These are phyloP conservation scores for Ochlodes sylvanus DNA, from an alignment of 2,888 invertebrate genomes.

Conservation along the genomic window DNA sequence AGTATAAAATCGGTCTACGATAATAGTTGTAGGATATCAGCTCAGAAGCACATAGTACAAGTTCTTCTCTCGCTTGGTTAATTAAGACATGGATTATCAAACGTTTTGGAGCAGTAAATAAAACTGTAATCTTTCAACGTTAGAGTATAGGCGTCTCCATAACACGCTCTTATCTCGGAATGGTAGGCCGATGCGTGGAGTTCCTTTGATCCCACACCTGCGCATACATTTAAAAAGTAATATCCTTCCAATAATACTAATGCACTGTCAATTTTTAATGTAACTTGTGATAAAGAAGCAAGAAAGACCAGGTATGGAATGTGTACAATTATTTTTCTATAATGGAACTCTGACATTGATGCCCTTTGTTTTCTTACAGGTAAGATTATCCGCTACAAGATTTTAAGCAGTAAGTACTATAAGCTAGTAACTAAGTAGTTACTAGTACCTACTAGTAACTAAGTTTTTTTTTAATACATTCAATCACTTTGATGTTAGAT, in stretches of 20 bases:
- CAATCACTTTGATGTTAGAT: too few species aligned
- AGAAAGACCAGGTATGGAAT: constrained; percentile 55
- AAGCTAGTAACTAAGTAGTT: too few species aligned
- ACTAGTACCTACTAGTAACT: too few species aligned
- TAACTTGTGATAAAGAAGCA: constrained; percentile 62
- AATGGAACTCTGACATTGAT: constrained; percentile 49
- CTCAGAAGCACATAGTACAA: constrained; percentile 53
- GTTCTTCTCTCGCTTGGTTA: constrained; percentile 77
- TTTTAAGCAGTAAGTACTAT: constrained; percentile 15
- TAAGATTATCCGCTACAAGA: constrained; percentile 45
- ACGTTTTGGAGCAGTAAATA: constrained; percentile 83
- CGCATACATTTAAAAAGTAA: constrained; percentile 69
- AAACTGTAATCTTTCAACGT: constrained; percentile 79
- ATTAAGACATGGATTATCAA: constrained; percentile 85
- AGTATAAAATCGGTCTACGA: not conserved
- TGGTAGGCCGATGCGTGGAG: constrained; percentile 72
- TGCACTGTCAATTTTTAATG: constrained; percentile 83
- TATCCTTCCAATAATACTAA: constrained; percentile 75
- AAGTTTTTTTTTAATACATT: too few species aligned
- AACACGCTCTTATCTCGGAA: constrained; percentile 77
- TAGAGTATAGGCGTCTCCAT: constrained; percentile 76
- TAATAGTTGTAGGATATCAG: constrained; percentile 41
- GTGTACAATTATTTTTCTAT: constrained; percentile 45
- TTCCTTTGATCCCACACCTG: constrained; percentile 82
- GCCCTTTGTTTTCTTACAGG: constrained; percentile 62